These are phyloP conservation scores for Myotis myotis DNA, from an alignment of 2,797 vertebrate species.

Conservation along the genomic window DNA sequence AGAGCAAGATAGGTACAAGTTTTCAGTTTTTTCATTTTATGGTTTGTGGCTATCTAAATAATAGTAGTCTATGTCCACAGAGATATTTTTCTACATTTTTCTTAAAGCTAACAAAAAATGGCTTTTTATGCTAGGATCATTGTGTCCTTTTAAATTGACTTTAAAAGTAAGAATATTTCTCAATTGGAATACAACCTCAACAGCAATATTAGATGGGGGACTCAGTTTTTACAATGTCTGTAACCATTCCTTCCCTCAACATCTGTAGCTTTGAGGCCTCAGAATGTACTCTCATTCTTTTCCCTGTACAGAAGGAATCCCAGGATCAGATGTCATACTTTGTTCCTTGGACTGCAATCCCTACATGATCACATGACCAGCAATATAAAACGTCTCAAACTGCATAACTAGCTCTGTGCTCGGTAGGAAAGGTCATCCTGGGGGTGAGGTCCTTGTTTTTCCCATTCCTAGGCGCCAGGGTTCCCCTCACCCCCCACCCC, in stretches of 20 bases:
- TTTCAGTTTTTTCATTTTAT: not conserved
- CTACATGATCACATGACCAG: not conserved
- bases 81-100: not conserved
- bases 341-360: not conserved
- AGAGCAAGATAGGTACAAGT: not conserved
- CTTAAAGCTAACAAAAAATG: not conserved
- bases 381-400: not conserved
- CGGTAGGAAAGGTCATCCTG: not conserved
- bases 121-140: not conserved
- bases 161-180: not conserved
- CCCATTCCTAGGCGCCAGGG: not conserved
- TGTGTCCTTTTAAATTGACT: not conserved
- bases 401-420: not conserved
- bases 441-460: not conserved
- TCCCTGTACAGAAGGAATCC: not conserved
- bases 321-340: not conserved
- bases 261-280: not conserved
- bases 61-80: not conserved
- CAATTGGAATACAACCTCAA: not conserved
- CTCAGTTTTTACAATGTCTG: not conserved
- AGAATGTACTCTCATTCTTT: not conserved
- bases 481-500: too few species aligned
- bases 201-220: not conserved
- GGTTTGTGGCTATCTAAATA: not conserved
- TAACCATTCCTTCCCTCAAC: not conserved